A percentile compares a stretch with the other conserved stretches of the same genome.
Conservation (phyloP, 2,888 invertebrate species). For the Creontiades dilutus region DNA sequence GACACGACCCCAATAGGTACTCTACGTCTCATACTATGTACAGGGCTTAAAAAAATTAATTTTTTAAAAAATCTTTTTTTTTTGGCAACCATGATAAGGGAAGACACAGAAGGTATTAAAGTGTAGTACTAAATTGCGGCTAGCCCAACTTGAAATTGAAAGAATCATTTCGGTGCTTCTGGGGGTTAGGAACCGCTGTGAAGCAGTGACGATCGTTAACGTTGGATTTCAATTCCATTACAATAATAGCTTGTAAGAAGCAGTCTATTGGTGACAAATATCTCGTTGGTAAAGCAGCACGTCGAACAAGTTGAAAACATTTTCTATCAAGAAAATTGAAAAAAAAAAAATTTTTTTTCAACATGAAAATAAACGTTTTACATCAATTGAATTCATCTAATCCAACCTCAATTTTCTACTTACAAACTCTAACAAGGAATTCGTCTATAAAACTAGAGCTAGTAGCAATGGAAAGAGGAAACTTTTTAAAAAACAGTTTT, state of each 20-base stretch:
- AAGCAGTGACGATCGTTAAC: neutral
- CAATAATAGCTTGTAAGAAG: neutral
- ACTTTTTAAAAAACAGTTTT: slow-evolving; percentile 3
- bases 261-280: neutral
- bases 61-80: neutral
- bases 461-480: slow-evolving; percentile 26
- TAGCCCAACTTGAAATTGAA: neutral
- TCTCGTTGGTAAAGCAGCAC: neutral
- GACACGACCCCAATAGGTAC: slow-evolving; percentile 31
- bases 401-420: slow-evolving; percentile 41
- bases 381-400: neutral
- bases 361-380: neutral
- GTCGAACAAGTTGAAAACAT: neutral
- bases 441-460: slow-evolving; percentile 39
- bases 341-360: neutral
- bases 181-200: neutral
- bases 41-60: slow-evolving; percentile 39
- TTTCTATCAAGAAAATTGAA: neutral
- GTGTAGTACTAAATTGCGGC: neutral
- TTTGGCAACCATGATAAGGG: slow-evolving; percentile 68
- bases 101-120: slow-evolving; percentile 64
- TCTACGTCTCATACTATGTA: slow-evolving; percentile 7
- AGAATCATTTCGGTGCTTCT: neutral
- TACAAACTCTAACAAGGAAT: slow-evolving; percentile 12
- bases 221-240: neutral